Evolutionary conservation across 1,140 invertebrate species (phyloP).

Genomic region (Eurytemora carolleeae): DNA sequence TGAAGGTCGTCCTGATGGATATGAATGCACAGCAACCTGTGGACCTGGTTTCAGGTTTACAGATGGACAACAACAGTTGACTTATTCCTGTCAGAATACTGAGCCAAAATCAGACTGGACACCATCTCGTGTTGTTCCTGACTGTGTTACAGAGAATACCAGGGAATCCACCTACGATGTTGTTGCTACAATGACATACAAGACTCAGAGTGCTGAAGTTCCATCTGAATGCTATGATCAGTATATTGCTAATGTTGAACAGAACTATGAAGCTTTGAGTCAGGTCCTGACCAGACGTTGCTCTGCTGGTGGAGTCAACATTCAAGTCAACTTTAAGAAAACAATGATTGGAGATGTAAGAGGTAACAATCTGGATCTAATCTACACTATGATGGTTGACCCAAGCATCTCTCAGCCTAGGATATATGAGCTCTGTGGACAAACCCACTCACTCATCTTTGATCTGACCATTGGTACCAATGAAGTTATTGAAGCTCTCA

Average conservation of each 20-base stretch:
- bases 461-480: conserved; percentile 80
- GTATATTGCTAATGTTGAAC: conserved; percentile 59
- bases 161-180: conserved; percentile 84
- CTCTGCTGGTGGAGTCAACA: conserved; percentile 70
- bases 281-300: conserved; percentile 65
- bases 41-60: conserved; percentile 74
- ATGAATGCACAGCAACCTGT: conserved; percentile 75
- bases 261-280: conserved; percentile 59
- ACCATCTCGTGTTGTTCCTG: conserved; percentile 64
- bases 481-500: conserved; percentile 63
- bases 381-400: conserved; percentile 64
- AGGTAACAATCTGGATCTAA: conserved; percentile 65
- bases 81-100: conserved; percentile 54
- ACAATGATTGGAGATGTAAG: conserved; percentile 50
- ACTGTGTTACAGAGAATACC: conserved; percentile 80
- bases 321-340: conserved; percentile 73
- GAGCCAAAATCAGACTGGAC: conserved; percentile 40
- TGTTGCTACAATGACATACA: conserved; percentile 62
- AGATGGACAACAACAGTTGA: conserved; percentile 64
- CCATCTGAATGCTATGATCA: conserved; percentile 56
- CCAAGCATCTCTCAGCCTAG: conserved; percentile 66
- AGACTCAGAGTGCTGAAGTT: conserved; percentile 59
- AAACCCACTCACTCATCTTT: conserved; percentile 75
- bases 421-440: conserved; percentile 80
- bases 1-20: conserved; percentile 40